Evolutionary conservation across 2,797 vertebrate genomes (phyloP).

Genomic region (Helarctos malayanus): DNA sequence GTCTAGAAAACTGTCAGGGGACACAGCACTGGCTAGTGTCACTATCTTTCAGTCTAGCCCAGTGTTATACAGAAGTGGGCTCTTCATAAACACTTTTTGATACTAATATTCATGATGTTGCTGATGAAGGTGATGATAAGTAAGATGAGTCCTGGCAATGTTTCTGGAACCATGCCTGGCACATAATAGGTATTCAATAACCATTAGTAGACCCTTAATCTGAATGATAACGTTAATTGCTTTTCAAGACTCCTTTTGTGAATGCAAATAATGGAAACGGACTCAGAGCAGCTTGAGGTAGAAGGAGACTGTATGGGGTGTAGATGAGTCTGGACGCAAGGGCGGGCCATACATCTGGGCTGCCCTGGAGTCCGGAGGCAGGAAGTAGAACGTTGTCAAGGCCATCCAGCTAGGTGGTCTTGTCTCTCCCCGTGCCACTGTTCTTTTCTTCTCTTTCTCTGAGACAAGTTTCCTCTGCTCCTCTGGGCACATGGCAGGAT

Average conservation of each 20-base stretch:
- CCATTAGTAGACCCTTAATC: conserved; percentile 79
- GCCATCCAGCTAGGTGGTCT: neutral
- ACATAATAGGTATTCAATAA: conserved; percentile 80
- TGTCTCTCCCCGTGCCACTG: no score
- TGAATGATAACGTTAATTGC: conserved; percentile 75
- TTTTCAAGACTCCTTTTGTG: conserved; percentile 63
- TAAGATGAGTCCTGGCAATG: conserved; percentile 71
- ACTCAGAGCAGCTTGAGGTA: conserved; percentile 42
- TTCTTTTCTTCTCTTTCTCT: neutral
- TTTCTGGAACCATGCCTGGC: conserved; percentile 66
- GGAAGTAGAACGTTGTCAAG: neutral
- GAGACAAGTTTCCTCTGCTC: neutral
- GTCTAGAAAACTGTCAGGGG: conserved; percentile 57
- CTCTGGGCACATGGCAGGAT: neutral
- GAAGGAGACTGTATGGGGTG: neutral
- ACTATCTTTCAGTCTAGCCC: conserved; percentile 41
- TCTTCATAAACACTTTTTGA: conserved; percentile 57
- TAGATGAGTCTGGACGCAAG: neutral
- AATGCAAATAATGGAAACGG: conserved; percentile 68
- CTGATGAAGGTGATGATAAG: conserved; percentile 67
- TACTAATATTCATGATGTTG: conserved; percentile 15
- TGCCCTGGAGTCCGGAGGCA: neutral
- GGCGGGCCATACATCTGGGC: neutral
- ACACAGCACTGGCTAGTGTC: neutral
- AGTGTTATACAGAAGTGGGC: neutral